These are phyloP conservation scores for Narcine bancroftii DNA, from an alignment of 2,113 vertebrate genomes.

Conservation along the genomic window DNA sequence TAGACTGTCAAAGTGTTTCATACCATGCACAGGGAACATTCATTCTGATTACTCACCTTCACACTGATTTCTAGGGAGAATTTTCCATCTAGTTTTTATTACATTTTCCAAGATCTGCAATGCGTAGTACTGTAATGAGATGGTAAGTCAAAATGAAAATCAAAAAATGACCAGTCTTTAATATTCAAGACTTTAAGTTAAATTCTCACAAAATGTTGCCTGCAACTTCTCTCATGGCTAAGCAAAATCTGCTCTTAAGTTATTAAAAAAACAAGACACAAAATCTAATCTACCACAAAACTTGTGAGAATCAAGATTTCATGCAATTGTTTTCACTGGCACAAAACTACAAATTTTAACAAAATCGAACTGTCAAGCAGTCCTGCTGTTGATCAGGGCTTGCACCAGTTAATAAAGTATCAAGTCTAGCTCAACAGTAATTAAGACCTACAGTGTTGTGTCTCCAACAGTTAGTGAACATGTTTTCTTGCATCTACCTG, in stretches of 20 bases:
- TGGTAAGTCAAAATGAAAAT: conserved; percentile 47
- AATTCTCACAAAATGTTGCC: conserved; percentile 16
- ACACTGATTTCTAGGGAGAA: conserved; percentile 91
- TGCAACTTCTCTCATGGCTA: conserved; percentile 16
- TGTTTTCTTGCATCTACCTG: conserved; percentile 58
- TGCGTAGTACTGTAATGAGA: conserved; percentile 93
- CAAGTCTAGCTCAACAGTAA: neutral
- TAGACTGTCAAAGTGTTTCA: neutral
- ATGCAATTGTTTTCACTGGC: conserved; percentile 48
- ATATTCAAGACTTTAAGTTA: neutral
- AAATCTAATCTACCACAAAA: conserved; percentile 36
- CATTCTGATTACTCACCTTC: conserved; percentile 67
- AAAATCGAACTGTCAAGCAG: conserved; percentile 54
- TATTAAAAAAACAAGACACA: neutral
- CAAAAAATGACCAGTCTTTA: too few relatives aligned
- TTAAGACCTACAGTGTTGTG: conserved; percentile 68
- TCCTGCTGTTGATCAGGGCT: conserved; percentile 87
- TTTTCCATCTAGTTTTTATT: conserved; percentile 98
- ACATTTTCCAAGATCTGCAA: conserved; percentile 95
- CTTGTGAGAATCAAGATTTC: conserved; percentile 63
- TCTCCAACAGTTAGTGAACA: conserved; percentile 67
- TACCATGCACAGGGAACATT: neutral
- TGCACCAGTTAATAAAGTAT: conserved; percentile 66
- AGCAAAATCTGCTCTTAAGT: neutral
- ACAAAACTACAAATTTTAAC: conserved; percentile 39